Conservation (phyloP, 2,888 invertebrate species). For the Acanthosoma haemorrhoidale region DNA sequence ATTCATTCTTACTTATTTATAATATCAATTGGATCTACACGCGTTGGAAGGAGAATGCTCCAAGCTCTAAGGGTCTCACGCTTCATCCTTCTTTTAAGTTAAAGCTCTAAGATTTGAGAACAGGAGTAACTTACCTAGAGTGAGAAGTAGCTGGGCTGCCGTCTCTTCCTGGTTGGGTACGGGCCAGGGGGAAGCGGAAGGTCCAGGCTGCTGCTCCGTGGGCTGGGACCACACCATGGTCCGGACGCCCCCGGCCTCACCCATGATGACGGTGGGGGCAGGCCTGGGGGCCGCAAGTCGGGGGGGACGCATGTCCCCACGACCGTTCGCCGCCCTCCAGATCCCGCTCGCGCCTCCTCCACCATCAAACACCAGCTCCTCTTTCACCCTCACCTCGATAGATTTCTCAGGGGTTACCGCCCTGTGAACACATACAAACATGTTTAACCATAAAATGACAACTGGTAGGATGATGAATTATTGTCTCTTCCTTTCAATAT, state of each 20-base stretch:
- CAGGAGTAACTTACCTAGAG: slow-evolving; percentile 46
- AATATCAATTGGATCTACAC: no score
- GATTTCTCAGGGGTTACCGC: slow-evolving; percentile 17
- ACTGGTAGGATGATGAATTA: neutral
- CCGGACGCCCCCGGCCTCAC: slow-evolving; percentile 80
- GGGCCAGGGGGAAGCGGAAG: slow-evolving; percentile 50
- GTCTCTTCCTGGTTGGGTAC: slow-evolving; percentile 50
- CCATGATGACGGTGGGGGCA: slow-evolving; percentile 87
- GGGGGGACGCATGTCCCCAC: slow-evolving; percentile 49
- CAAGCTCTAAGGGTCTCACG: no score
- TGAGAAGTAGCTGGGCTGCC: slow-evolving; percentile 53
- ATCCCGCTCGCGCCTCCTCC: slow-evolving; percentile 43
- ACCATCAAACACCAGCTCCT: slow-evolving; percentile 54
- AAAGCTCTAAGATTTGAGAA: no score
- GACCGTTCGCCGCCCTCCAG: slow-evolving; percentile 28
- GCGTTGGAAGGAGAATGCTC: no score
- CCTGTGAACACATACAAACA: neutral
- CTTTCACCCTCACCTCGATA: slow-evolving; percentile 43
- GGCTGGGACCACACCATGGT: slow-evolving; percentile 67
- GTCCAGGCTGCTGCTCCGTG: slow-evolving; percentile 50
- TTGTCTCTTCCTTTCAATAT: no score
- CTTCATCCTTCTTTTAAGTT: no score
- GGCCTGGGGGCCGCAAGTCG: slow-evolving; percentile 41
- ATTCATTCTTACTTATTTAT: no score
- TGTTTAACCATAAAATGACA: neutral